Base-by-base conservation (phyloP, 2,888 invertebrate species). In the Xestia xanthographa region DNA sequence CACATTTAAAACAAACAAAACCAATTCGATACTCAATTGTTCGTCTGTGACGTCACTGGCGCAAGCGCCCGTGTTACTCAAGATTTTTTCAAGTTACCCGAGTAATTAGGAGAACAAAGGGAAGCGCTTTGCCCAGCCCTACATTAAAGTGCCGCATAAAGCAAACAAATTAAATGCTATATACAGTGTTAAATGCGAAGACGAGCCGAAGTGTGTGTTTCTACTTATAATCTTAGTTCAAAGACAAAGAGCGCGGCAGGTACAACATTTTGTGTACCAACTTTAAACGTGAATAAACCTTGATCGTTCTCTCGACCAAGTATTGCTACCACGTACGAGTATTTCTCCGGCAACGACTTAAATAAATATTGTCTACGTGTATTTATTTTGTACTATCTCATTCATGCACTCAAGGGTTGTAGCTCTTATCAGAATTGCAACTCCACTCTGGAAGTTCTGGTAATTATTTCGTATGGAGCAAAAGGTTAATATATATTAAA, bases 151-250 rank as follows among this genome's bases (percentile, higher is more conserved):
- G 93, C 94, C 93, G 94, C 92, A 76, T 85, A 80, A 87, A 80
- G 84, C 89, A 93, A 94, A 95, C 94, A 94, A 94, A 95, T 95
- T 94, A 95, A 91, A 90, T 88, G 89, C 93, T 93, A 95, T 95
- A 93, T 88, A 90, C 91, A 90, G 92, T 89, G 93, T 93, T 94
- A 94, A 95, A 90, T 89, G 86, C 89, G 88, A 83, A 94, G 91
- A 92, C 90, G 89, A 87, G 89, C 94, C 94, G 94, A 91, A 88
- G 95, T 95, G 90, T 95, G 91, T 86, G 82, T 80, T 90, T 91
- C 86, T 84, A 91, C 88, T 95, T 95, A 95, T 93, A 87, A 77
- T 71, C 77, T 50, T 70, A 74, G 75, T 75, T 85, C 86, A 82
- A 86, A 85, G 68, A 56, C 29, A 56, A 56, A 56, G 56, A 56